Conservation (phyloP, 2,888 invertebrate genomes). For the Meghimatium bilineatum region DNA sequence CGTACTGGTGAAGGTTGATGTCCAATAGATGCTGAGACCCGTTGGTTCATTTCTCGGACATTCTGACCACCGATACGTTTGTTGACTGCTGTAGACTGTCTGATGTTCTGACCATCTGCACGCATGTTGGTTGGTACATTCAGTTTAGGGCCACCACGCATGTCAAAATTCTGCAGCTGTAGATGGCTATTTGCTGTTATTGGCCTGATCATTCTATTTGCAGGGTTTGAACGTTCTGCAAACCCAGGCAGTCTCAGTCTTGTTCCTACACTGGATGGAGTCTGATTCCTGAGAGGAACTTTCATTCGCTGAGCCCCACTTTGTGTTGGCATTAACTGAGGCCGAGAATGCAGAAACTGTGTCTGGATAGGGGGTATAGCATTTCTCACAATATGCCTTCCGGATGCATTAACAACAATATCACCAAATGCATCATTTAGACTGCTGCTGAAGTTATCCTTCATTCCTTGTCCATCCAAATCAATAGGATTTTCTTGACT, state of each 20-base stretch:
- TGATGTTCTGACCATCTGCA: neutral
- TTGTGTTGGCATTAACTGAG: neutral
- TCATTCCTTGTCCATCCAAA: constrained; percentile 45
- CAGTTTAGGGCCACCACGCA: neutral
- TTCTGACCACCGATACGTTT: neutral
- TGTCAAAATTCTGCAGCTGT: neutral
- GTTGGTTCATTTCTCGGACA: constrained; percentile 4
- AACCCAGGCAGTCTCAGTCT: neutral
- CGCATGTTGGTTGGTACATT: neutral
- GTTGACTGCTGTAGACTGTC: neutral
- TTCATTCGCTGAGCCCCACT: neutral
- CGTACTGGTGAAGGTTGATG: neutral
- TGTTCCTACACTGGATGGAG: neutral
- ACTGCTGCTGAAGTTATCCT: constrained; percentile 44
- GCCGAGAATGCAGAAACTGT: neutral
- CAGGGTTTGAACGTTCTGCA: neutral
- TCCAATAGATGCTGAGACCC: neutral
- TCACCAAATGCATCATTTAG: constrained; percentile 49
- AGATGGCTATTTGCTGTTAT: neutral
- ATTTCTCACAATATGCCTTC: constrained; percentile 33
- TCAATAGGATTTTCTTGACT: constrained; percentile 33
- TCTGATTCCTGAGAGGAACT: neutral
- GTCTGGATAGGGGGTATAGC: neutral
- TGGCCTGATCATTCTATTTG: neutral
- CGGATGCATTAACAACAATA: constrained; percentile 44